A percentile compares a stretch with the other conserved stretches of the same genome.
Evolutionary conservation across 2,113 vertebrate genomes (phyloP).

Genomic region (Hystrix cristata): DNA sequence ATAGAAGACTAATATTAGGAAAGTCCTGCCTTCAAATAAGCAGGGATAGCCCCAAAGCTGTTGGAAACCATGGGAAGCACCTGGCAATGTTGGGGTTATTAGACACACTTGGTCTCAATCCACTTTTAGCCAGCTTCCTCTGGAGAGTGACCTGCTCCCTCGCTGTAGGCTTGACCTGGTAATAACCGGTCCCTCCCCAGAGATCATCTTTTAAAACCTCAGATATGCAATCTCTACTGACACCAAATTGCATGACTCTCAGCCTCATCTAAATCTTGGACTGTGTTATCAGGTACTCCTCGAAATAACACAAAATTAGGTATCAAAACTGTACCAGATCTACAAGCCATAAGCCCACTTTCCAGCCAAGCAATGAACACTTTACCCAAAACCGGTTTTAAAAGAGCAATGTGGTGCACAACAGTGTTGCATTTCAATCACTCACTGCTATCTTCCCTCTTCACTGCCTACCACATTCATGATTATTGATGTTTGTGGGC

Average conservation of each 20-base stretch:
- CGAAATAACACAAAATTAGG: constrained; percentile 33
- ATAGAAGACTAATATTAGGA: neutral
- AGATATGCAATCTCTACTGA: neutral
- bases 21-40: neutral
- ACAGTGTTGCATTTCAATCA: neutral
- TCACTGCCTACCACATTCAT: neutral
- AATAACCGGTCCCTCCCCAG: neutral
- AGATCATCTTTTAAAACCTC: neutral
- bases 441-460: neutral
- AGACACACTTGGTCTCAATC: neutral
- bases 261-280: neutral
- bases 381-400: neutral
- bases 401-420: neutral
- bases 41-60: neutral
- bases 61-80: neutral
- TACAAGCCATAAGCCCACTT: neutral
- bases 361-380: neutral
- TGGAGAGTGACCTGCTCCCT: neutral
- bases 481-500: neutral
- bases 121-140: neutral
- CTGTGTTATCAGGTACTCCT: neutral
- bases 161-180: neutral
- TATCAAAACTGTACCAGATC: neutral
- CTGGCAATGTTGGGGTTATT: neutral
- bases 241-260: neutral